Evolutionary conservation across 2,888 invertebrate species (phyloP).

Genomic region (Diaphora mendica): DNA sequence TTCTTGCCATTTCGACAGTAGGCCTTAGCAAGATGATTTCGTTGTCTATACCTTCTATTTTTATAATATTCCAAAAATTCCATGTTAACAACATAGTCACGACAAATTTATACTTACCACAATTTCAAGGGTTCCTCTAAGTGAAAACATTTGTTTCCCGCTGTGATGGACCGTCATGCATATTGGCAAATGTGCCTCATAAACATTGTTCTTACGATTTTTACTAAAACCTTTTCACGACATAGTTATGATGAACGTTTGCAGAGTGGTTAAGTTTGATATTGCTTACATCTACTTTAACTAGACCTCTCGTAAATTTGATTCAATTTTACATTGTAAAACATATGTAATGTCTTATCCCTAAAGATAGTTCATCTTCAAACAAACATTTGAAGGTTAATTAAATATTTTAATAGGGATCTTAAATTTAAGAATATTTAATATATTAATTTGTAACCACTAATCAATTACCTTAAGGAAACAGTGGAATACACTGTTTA

Average conservation of each 20-base stretch:
- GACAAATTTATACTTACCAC: constrained; percentile 54
- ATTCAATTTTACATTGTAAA: no score
- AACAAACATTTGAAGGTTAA: no score
- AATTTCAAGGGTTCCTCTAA: constrained; percentile 52
- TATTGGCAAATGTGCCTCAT: constrained; percentile 48
- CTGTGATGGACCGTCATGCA: constrained; percentile 51
- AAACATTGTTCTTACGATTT: constrained; percentile 42
- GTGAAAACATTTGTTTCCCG: constrained; percentile 57
- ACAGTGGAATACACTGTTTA: no score
- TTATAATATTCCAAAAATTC: not conserved
- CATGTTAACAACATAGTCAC: constrained; percentile 40
- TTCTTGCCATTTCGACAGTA: no score
- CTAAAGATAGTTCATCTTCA: no score
- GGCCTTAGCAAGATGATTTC: no score
- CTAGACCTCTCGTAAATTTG: not conserved
- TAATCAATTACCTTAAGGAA: no score
- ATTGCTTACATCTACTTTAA: not conserved
- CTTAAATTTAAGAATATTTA: no score
- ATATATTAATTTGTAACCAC: no score
- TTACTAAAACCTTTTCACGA: constrained; percentile 30
- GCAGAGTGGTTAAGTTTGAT: not conserved
- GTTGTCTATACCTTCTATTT: not conserved
- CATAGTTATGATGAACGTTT: not conserved
- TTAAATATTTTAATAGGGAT: no score
- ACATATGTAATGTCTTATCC: no score